A percentile compares a stretch with the other conserved stretches of the same genome.
Conservation (phyloP, 2,888 invertebrate species). For the Rhorus exstirpatorius region DNA sequence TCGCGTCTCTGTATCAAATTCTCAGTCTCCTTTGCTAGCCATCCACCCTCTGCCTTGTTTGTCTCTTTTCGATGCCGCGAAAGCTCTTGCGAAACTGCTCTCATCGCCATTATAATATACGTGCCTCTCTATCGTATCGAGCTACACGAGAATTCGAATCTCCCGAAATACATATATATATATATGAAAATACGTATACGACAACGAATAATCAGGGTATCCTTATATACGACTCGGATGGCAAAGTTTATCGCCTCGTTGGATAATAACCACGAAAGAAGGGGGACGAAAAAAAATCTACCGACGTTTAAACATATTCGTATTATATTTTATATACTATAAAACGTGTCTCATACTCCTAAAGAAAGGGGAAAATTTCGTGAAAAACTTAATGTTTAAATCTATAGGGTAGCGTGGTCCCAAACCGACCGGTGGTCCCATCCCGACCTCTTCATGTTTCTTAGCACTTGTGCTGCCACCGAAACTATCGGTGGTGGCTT, state of each 20-base stretch:
- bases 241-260: conserved; percentile 56
- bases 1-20: conserved; percentile 38
- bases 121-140: background rate
- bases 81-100: conserved; percentile 41
- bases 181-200: conserved; percentile 1
- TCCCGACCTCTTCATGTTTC: too few species aligned
- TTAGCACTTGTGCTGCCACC: too few species aligned
- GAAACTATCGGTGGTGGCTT: too few species aligned
- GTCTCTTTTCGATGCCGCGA: background rate
- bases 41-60: conserved; percentile 42
- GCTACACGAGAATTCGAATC: background rate
- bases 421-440: too few species aligned
- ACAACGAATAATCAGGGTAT: conserved; percentile 26
- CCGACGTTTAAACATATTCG: background rate
- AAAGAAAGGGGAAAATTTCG: too few species aligned
- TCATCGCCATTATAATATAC: conserved; percentile 6
- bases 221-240: conserved; percentile 34
- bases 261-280: conserved; percentile 43
- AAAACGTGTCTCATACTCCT: too few species aligned
- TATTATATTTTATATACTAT: background rate
- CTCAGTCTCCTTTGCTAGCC: conserved; percentile 11
- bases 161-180: conserved; percentile 7
- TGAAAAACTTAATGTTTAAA: too few species aligned
- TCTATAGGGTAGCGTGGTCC: too few species aligned
- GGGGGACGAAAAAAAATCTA: conserved; percentile 1